phyloP scores from a whole-genome alignment of 2,113 vertebrate genomes.

The Hippocampus mohnikei region DNA sequence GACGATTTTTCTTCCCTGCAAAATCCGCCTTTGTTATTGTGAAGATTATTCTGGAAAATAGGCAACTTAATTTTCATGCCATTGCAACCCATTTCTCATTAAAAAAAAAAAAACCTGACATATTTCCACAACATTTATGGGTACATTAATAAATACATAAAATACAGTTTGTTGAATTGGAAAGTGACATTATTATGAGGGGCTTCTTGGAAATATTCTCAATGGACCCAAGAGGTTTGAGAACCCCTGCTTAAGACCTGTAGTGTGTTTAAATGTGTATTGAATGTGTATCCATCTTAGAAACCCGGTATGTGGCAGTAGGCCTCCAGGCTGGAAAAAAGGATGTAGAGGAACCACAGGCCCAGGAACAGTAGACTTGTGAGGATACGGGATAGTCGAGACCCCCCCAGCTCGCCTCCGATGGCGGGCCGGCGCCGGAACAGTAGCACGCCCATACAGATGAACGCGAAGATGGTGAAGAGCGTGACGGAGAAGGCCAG shows the following conservation, averaged over 20 bases:
- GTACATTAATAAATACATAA: too few relatives aligned
- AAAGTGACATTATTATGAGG: too few relatives aligned
- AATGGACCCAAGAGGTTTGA: not conserved
- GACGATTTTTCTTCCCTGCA: too few relatives aligned
- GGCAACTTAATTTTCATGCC: too few relatives aligned
- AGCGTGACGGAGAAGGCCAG: constrained; percentile 93
- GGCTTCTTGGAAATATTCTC: not conserved
- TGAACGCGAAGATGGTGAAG: constrained; percentile 91
- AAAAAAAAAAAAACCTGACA: too few relatives aligned
- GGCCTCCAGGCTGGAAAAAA: constrained; percentile 89
- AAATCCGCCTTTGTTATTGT: too few relatives aligned
- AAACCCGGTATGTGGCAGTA: constrained; percentile 90
- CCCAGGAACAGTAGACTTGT: constrained; percentile 81
- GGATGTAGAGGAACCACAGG: constrained; percentile 89
- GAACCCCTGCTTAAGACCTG: constrained; percentile 4
- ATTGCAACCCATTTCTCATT: too few relatives aligned
- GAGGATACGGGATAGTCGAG: constrained; percentile 72
- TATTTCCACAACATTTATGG: not conserved
- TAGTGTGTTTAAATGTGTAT: constrained; percentile 21
- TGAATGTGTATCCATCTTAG: constrained; percentile 66
- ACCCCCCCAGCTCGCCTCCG: constrained; percentile 88
- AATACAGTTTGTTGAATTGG: too few relatives aligned
- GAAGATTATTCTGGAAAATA: too few relatives aligned
- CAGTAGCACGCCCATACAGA: constrained; percentile 81
- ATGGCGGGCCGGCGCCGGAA: constrained; percentile 86